Evolutionary conservation across 2,113 vertebrate genomes (phyloP), one percentile per base, ranked within the genome.

Genomic region (Gadus macrocephalus): DNA sequence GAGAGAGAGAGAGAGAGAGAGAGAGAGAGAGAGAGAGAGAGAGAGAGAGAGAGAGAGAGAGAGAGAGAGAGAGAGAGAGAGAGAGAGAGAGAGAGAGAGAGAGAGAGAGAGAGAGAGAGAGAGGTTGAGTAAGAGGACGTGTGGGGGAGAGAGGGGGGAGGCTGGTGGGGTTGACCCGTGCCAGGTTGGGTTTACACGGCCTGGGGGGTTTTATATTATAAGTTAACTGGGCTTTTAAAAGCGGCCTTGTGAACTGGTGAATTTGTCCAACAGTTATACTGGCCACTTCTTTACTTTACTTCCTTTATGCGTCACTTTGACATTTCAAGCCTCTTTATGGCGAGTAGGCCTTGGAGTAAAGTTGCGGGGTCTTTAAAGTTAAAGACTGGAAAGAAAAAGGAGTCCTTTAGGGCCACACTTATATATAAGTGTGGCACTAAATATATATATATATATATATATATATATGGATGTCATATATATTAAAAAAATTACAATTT

Each of bases 1-100:
- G 27, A 12, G 15, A 49, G 66, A 7, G 11, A n/a, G n/a, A n/a
- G n/a, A n/a, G n/a, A n/a, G n/a, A n/a, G n/a, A n/a, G 76, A 71
- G 16, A 64, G 71, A 71, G 71, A 67, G 76, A 76, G 67, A 82
- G 76, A 68, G 22, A 65, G 67, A 70, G 67, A 73, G 67, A 64
- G 63, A 68, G 56, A n/a, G n/a, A n/a, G n/a, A n/a, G n/a, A 70
- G 66, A 38, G 22, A 55, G 27, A 12, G 15, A 49, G 66, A 7
- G 15, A 64, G 71, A 71, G 71, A 67, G 76, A 76, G 67, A 82
- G 15, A 64, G 71, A 71, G 71, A 67, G 76, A 76, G 67, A 82
- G 15, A 64, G 71, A 71, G 71, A 67, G 76, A 76, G 67, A 82
- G 15, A 64, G 71, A 71, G 71, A 67, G 76, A 76, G 67, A 82